Base-by-base conservation (phyloP, 1,140 invertebrate species). In the Phocides pigmalion region DNA sequence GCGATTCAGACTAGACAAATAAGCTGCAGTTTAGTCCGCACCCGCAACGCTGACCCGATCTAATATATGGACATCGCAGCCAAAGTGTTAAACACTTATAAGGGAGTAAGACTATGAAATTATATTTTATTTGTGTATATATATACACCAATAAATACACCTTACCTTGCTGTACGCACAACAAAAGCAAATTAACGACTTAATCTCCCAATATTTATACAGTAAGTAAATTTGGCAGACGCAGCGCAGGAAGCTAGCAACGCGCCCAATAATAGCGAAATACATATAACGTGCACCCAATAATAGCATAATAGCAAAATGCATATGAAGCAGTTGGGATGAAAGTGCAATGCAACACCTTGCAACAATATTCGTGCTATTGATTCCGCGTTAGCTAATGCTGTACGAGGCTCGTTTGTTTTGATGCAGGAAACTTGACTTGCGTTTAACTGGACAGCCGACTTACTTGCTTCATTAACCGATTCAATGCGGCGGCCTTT, bases 321-420 rank as follows among this genome's bases (percentile, higher is more conserved):
- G 56, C 41, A 32, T 50, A 19, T 46, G 25, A 59, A 59, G 44
- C 28, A 25, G 44, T 47, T 32, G 56, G 41, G 56, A 61, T 61
- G 56, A 61, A 46, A 61, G 44, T 61, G 56, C 42, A 59, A 42
- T 58, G 39, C 4, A 59, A 35, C 51, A 65, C 63, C 63, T 63
- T 63, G 32, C 51, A 50, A 62, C 64, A 62, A 62, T 66, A 62
- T 62, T 25, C 56, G 28, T 53, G 42, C 25, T 46, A 54, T 66
- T 61, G 54, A 53, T 39, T 61, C 50, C 53, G 47, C 37, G 16
- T 58, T 44, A 44, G 62, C 64, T 66, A 66, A 66, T 61, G 58
- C 53, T 61, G 47, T 37, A 14, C 11, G 37, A 15, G 49, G 9
- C 39, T 25, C 56, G 35, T 53, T 61, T 39, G 15, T 15, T 37